Percentiles rank a stretch among this genome's conserved stretches.
These are phyloP conservation scores for Drosophila repleta DNA, from an alignment of 1,140 invertebrate genomes.

Conservation along the genomic window DNA sequence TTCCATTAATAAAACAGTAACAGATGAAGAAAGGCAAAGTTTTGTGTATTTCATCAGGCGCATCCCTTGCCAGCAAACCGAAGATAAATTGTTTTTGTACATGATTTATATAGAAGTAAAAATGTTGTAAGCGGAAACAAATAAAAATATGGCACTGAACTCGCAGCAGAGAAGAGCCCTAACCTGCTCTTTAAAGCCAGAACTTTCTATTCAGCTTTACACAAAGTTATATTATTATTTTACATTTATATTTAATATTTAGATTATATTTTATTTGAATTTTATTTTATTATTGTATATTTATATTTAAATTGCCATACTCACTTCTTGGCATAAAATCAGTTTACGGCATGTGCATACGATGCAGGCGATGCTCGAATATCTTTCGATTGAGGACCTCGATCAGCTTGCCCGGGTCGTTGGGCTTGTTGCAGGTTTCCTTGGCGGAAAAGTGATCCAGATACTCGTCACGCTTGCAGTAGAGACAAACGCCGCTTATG, in stretches of 20 bases:
- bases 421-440: constrained; percentile 63
- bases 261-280: too few species aligned
- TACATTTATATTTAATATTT: constrained; percentile 56
- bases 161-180: constrained; percentile 29
- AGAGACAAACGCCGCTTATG: constrained; percentile 64
- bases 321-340: constrained; percentile 26
- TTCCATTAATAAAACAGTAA: constrained; percentile 31
- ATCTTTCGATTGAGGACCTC: constrained; percentile 53
- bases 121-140: too few species aligned
- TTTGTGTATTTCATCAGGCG: constrained; percentile 26
- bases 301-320: constrained; percentile 2
- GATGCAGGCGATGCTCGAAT: constrained; percentile 46
- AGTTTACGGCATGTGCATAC: constrained; percentile 13
- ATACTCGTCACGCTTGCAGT: constrained; percentile 67
- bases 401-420: constrained; percentile 48
- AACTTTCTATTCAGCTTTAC: constrained; percentile 36
- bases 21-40: constrained; percentile 49
- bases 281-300: neutral
- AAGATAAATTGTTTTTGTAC: constrained; percentile 81
- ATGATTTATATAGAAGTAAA: constrained; percentile 74
- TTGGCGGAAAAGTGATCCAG: constrained; percentile 65
- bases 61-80: constrained; percentile 75
- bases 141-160: constrained; percentile 64
- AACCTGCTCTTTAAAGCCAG: constrained; percentile 2
- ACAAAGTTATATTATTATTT: constrained; percentile 67